A percentile compares a stretch with the other conserved stretches of the same genome.
Conservation (phyloP, 2,113 vertebrate species). For the Haemorhous mexicanus region DNA sequence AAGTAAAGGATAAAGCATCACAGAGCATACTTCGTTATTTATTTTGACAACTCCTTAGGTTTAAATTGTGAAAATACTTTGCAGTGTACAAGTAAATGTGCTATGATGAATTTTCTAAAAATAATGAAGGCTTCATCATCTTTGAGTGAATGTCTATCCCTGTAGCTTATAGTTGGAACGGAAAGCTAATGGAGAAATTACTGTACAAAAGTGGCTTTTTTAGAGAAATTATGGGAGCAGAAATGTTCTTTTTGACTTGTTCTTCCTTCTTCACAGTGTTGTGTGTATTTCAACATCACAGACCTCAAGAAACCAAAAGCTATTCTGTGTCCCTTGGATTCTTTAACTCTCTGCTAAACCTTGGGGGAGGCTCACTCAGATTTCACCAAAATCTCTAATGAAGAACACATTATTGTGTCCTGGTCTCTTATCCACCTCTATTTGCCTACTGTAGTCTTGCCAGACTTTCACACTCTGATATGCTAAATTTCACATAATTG, state of each 20-base stretch:
- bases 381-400: background rate
- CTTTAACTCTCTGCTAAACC: background rate
- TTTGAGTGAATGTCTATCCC: background rate
- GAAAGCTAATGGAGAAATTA: background rate
- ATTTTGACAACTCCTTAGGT: constrained; percentile 50
- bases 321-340: background rate
- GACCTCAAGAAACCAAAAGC: background rate
- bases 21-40: constrained; percentile 30
- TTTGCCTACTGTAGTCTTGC: background rate
- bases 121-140: constrained; percentile 14
- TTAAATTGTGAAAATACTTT: constrained; percentile 49
- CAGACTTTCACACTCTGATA: background rate
- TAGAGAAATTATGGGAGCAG: background rate
- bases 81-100: background rate
- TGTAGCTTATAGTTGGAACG: background rate
- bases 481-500: background rate
- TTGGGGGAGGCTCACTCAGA: background rate
- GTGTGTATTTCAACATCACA: background rate
- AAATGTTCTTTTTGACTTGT: background rate
- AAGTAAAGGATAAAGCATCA: constrained; percentile 25
- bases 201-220: background rate
- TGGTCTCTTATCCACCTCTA: background rate
- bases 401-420: background rate
- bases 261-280: background rate
- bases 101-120: constrained; percentile 42